phyloP scores from a whole-genome alignment of 2,113 vertebrate genomes.

The Excalfactoria chinensis region DNA sequence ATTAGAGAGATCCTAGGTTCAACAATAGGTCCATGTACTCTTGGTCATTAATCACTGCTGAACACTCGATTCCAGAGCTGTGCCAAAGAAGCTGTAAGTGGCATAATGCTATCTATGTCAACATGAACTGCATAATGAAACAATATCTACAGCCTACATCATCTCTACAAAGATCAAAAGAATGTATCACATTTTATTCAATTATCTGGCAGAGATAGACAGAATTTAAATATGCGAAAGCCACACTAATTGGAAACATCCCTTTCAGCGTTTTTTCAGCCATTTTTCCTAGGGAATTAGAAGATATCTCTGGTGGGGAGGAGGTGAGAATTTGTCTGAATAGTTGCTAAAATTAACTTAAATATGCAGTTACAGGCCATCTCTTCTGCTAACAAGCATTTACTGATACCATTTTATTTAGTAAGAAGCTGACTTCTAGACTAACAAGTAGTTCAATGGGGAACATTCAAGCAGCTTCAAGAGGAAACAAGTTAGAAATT shows the following conservation, averaged over 20 bases:
- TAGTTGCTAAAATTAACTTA: constrained; percentile 60
- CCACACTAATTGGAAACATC: constrained; percentile 41
- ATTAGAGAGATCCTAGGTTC: constrained; percentile 22
- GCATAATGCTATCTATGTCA: constrained; percentile 29
- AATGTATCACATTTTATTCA: constrained; percentile 29
- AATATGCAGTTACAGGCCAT: constrained; percentile 45
- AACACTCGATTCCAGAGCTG: constrained; percentile 21
- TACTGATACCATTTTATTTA: constrained; percentile 27
- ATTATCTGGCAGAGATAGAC: constrained; percentile 15
- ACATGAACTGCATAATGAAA: background rate
- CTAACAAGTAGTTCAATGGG: background rate
- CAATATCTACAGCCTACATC: constrained; percentile 32
- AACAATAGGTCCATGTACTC: constrained; percentile 5
- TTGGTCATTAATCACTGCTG: constrained; percentile 47
- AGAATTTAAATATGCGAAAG: constrained; percentile 44
- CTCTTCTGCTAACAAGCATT: constrained; percentile 48
- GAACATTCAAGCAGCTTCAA: background rate
- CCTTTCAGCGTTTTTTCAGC: constrained; percentile 12
- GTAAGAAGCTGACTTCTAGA: background rate
- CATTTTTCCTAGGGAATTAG: constrained; percentile 34
- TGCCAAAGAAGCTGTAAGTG: background rate
- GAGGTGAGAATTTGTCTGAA: constrained; percentile 55
- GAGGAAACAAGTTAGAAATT: background rate
- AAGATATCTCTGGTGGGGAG: constrained; percentile 31
- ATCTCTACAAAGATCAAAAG: constrained; percentile 46